phyloP scores from a whole-genome alignment of 2,797 vertebrate species.

The Tokudaia tokunoshimensis region DNA sequence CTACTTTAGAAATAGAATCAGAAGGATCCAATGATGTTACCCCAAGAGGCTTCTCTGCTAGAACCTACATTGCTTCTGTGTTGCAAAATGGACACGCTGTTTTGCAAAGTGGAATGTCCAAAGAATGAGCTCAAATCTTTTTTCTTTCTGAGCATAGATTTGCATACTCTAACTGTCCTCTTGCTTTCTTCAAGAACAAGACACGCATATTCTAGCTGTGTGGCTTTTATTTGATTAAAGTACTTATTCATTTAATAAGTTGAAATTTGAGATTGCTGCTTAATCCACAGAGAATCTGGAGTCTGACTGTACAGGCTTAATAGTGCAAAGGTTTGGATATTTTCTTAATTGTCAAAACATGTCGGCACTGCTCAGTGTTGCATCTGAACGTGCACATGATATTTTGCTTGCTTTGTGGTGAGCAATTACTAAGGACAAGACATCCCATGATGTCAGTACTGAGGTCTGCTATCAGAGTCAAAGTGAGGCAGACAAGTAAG shows the following conservation, averaged over 20 bases:
- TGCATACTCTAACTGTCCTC: background rate
- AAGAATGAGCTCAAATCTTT: too few relatives aligned
- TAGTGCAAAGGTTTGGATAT: conserved; percentile 37
- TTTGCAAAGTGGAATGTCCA: background rate
- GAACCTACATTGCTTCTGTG: background rate
- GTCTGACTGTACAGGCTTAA: conserved; percentile 30
- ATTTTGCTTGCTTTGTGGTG: background rate
- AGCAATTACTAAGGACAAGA: background rate
- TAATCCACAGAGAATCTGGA: conserved; percentile 20
- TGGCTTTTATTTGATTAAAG: conserved; percentile 40
- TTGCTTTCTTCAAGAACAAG: background rate
- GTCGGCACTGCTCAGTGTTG: background rate
- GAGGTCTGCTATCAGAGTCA: background rate
- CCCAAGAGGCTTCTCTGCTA: background rate
- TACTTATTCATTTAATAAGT: conserved; percentile 30
- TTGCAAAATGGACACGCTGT: background rate
- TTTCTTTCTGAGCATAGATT: background rate
- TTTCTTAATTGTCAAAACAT: background rate
- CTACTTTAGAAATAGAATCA: background rate
- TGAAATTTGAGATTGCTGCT: conserved; percentile 5
- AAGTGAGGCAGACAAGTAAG: background rate
- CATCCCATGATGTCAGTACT: background rate
- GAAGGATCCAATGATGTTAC: background rate
- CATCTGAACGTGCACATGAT: background rate
- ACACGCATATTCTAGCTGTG: background rate